These are phyloP conservation scores for Menura novaehollandiae DNA, from an alignment of 2,113 vertebrate species.

Conservation along the genomic window DNA sequence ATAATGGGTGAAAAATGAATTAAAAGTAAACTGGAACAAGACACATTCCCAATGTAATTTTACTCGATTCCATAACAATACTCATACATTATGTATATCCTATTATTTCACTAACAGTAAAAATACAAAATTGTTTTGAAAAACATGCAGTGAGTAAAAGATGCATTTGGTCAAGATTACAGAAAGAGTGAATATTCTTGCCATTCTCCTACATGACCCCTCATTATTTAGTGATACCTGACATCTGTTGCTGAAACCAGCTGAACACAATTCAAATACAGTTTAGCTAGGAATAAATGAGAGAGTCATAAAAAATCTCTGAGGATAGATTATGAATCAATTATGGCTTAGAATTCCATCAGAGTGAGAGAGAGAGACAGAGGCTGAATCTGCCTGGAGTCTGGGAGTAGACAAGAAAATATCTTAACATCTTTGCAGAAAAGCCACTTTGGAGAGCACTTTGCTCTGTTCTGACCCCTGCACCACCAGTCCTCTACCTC, in stretches of 20 bases:
- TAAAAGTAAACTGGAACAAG: constrained; percentile 14
- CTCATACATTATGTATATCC: background rate
- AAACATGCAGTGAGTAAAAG: background rate
- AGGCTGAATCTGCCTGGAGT: background rate
- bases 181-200: background rate
- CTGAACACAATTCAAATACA: background rate
- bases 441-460: background rate
- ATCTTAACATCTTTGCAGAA: background rate
- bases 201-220: background rate
- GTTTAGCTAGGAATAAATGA: background rate
- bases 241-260: background rate
- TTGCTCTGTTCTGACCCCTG: background rate
- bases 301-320: background rate
- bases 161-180: background rate
- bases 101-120: background rate
- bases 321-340: background rate
- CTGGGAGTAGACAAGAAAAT: background rate
- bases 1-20: background rate
- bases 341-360: background rate
- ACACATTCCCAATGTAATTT: background rate
- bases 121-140: background rate
- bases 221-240: background rate
- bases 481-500: background rate
- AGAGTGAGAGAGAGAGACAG: background rate
- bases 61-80: background rate